Evolutionary conservation across 2,888 invertebrate species (phyloP).

Genomic region (Rhopalosiphum nymphaeae): DNA sequence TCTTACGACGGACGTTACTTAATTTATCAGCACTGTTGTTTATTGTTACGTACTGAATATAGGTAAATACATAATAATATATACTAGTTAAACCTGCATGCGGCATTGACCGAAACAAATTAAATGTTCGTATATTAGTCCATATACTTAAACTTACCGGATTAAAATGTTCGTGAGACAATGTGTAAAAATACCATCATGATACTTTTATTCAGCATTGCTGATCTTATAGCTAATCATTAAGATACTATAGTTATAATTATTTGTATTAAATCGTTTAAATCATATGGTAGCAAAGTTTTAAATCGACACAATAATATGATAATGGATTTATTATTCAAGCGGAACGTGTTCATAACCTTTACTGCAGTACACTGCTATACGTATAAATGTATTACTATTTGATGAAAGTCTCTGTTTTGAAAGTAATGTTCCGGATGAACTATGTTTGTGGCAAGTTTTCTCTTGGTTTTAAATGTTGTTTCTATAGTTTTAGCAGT

Average conservation of each 20-base stretch:
- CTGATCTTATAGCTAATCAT: no score
- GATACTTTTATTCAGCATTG: not conserved
- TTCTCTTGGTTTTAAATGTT: not conserved
- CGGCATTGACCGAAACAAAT: no score
- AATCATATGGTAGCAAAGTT: not conserved
- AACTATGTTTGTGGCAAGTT: constrained; percentile 23
- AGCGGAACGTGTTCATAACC: not conserved
- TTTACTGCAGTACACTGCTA: not conserved
- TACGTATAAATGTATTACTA: not conserved
- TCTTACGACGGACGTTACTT: not conserved
- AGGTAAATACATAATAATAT: no score
- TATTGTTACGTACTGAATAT: not conserved
- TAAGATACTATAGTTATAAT: not conserved
- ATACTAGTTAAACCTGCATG: no score
- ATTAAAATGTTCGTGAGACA: not conserved
- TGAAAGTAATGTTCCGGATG: constrained; percentile 28
- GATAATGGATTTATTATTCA: not conserved
- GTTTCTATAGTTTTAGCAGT: not conserved
- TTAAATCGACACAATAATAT: not conserved
- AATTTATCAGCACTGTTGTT: not conserved
- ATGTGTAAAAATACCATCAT: not conserved
- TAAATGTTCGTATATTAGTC: no score
- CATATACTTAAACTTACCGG: not conserved
- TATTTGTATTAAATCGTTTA: not conserved
- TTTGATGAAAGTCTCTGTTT: not conserved